Evolutionary conservation across 2,888 invertebrate genomes (phyloP).

Genomic region (Dioctria rufipes): DNA sequence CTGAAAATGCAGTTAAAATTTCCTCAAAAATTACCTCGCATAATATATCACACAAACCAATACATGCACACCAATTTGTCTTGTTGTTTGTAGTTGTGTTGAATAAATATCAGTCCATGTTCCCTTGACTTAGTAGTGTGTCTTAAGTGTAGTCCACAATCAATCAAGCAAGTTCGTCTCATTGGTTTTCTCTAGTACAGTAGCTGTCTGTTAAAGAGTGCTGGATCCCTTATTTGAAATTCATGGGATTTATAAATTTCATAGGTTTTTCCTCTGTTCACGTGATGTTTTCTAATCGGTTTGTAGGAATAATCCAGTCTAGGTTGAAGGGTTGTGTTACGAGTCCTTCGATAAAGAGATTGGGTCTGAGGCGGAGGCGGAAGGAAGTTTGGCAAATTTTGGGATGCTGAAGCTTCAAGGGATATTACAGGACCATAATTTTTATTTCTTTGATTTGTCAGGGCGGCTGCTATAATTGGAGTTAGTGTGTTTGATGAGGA

Average conservation of each 20-base stretch:
- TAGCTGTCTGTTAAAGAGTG: constrained; percentile 55
- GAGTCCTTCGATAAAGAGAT: neutral
- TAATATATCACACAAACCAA: constrained; percentile 43
- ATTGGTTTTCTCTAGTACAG: constrained; percentile 47
- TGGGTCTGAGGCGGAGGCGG: constrained; percentile 1
- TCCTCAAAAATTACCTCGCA: constrained; percentile 42
- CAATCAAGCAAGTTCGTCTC: constrained; percentile 24
- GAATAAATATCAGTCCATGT: constrained; percentile 49
- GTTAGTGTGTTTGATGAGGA: constrained; percentile 14
- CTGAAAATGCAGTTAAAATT: neutral
- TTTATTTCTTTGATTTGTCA: neutral
- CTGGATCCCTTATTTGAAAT: constrained; percentile 57
- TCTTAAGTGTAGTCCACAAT: constrained; percentile 21
- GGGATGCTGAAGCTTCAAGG: constrained; percentile 35
- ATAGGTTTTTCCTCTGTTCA: constrained; percentile 37
- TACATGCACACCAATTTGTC: constrained; percentile 22
- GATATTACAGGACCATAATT: neutral
- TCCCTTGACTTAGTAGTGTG: neutral
- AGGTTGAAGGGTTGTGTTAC: neutral
- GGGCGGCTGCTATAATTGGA: constrained; percentile 22
- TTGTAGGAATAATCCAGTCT: constrained; percentile 27
- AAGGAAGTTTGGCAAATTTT: constrained; percentile 10
- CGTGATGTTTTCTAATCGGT: constrained; percentile 5
- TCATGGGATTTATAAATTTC: constrained; percentile 56
- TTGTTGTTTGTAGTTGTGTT: neutral